phyloP scores from a whole-genome alignment of 2,113 vertebrate species.

The human region GRCh38 chr3:59796001-59796500 shows the following conservation, averaged over 20 bases:
- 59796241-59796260: not conserved
- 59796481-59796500: not conserved
- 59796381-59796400: not conserved
- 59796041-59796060: not conserved
- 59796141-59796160: not conserved
- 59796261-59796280: not conserved
- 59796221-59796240: not conserved
- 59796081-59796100: rapidly evolving
- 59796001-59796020: not conserved
- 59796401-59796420: not conserved
- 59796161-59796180: rapidly evolving
- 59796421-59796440: not conserved
- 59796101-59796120: not conserved
- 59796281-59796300: not conserved
- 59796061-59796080: too few species aligned
- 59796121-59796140: not conserved
- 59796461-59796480: not conserved
- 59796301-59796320: not conserved
- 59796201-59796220: not conserved
- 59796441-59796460: not conserved
- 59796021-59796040: not conserved
- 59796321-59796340: not conserved
- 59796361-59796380: not conserved
- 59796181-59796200: not conserved
- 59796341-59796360: not conserved